Evolutionary conservation across 2,888 invertebrate genomes (phyloP), one percentile per base, ranked within the genome.

Genomic region (Gastrophysa polygoni): DNA sequence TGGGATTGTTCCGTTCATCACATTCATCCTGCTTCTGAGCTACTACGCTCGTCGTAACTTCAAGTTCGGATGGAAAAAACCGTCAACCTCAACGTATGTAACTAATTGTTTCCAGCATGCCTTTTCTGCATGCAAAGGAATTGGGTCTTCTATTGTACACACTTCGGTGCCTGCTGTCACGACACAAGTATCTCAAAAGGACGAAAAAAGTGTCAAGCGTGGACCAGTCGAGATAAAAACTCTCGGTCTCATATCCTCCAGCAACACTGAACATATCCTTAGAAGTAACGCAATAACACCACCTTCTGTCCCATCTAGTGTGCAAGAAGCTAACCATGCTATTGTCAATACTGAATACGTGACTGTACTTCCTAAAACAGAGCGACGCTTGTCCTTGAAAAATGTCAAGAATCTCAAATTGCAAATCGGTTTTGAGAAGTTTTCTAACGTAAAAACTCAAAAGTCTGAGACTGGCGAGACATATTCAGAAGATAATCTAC

Each of bases 11-110:
- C 95, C 96, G 0, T 81, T 88, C 61, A 81, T 91, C 44, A 86
- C 90, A 1, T 80, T 92, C 18, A 76, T 89, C 2, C 83, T 89
- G 38, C 87, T 92, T 79, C 82, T 91, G 34, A 79, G 88, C 57
- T 95, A 93, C 86, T 92, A 92, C 82, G 86, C 88, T 64, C 86
- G 88, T 20, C 89, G 88, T 77, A 89, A 91, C 72, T 81, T 89
- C 77, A 83, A 83, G 67, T 82, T 84, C 47, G 83, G 85, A 77
- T 85, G 86, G 83, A 83, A 83, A 74, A 82, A 83, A 48, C 54
- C 61, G 16, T 70, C 81, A 14, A 77, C 83, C 38, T 75, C 83
- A 77, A 80, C 83, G 85, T 85, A 85, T 78, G 85, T 85, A 86
- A 80, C 78, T 66, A 73, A 75, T 64, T 74, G 73, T 74, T 73